Percentiles rank a stretch among this genome's conserved stretches.
Evolutionary conservation across 1,140 invertebrate genomes (phyloP).

Genomic region (Penaeus japonicus): DNA sequence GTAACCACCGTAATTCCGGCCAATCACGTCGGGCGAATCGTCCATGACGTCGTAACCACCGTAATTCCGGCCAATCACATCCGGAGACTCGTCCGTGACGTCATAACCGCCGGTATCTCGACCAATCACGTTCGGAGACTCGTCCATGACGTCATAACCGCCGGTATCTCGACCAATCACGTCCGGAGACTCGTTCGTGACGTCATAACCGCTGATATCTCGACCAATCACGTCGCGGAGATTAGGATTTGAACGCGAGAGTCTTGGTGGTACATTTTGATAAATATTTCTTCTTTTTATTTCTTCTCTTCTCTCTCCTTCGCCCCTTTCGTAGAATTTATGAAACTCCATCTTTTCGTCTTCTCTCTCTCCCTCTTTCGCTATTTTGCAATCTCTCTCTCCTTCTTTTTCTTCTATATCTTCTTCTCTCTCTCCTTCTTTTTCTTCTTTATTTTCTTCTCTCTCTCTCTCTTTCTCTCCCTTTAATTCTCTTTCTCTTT

Average conservation of each 20-base stretch:
- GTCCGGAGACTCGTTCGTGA: not conserved
- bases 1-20: not conserved
- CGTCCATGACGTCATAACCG: not conserved
- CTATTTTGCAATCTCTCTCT: not conserved
- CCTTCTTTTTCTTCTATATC: no score
- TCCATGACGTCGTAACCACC: not conserved
- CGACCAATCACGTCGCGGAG: not conserved
- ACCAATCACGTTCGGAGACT: not conserved
- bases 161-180: not conserved
- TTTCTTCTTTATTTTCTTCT: no score
- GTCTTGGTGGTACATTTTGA: slow-evolving; percentile 32
- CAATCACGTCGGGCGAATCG: not conserved
- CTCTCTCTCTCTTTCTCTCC: no score
- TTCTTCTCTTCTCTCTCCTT: not conserved
- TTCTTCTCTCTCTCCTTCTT: no score
- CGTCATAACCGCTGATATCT: not conserved
- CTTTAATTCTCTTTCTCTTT: no score
- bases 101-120: not conserved
- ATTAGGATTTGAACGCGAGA: slow-evolving; percentile 41
- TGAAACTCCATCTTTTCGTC: not conserved
- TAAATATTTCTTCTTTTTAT: not conserved
- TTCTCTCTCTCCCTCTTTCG: not conserved
- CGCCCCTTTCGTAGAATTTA: not conserved
- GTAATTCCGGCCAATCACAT: not conserved
- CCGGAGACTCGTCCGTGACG: not conserved